phyloP scores from a whole-genome alignment of 2,888 invertebrate species.

The Eupithecia pulchellata region DNA sequence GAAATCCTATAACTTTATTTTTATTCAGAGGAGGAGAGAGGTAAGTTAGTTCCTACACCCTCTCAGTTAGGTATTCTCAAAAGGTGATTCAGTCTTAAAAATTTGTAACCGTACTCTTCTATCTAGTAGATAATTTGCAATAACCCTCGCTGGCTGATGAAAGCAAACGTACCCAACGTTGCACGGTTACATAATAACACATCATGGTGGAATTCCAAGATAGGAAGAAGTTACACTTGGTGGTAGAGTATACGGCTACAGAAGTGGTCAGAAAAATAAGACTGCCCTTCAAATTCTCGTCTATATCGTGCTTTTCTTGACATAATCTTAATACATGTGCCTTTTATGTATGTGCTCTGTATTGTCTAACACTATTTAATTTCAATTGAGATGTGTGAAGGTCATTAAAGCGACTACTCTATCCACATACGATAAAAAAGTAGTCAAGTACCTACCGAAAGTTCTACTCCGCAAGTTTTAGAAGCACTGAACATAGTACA shows the following conservation, averaged over 20 bases:
- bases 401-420: neutral
- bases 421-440: neutral
- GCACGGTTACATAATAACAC: slow-evolving; percentile 52
- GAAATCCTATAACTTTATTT: neutral
- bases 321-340: too few species aligned
- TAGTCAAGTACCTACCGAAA: neutral
- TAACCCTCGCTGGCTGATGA: slow-evolving; percentile 48
- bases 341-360: too few species aligned
- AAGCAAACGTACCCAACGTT: slow-evolving; percentile 54
- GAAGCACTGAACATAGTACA: too few species aligned
- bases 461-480: neutral
- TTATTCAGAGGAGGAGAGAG: neutral
- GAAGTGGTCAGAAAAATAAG: neutral
- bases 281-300: too few species aligned
- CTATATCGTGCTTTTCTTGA: too few species aligned
- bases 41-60: too few species aligned
- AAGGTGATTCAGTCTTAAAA: too few species aligned
- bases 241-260: neutral
- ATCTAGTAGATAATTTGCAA: too few species aligned
- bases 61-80: too few species aligned
- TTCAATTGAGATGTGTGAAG: too few species aligned
- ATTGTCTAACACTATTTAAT: too few species aligned
- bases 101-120: neutral
- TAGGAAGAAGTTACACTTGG: neutral
- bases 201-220: slow-evolving; percentile 22